Percentiles rank a stretch among this genome's conserved stretches.
Evolutionary conservation across 2,797 vertebrate species (phyloP).

Genomic region (Mus minutoides): DNA sequence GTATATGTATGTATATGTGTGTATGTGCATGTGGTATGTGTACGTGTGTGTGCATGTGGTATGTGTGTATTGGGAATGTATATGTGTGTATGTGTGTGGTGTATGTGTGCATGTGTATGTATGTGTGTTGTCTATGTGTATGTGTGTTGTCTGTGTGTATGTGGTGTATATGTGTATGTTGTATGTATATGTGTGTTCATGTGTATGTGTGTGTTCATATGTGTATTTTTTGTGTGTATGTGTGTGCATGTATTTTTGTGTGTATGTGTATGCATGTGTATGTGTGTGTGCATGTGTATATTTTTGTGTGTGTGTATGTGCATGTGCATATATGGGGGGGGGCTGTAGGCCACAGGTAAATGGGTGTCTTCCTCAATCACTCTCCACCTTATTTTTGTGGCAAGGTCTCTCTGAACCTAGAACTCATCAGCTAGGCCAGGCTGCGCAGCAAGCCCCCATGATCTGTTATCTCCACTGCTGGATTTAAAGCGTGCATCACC

Average conservation of each 20-base stretch:
- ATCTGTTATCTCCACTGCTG: background rate
- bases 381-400: background rate
- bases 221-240: too few species aligned
- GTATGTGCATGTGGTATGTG: too few species aligned
- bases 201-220: background rate
- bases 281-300: background rate
- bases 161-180: background rate
- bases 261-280: background rate
- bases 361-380: background rate
- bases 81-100: too few species aligned
- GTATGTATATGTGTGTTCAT: too few species aligned
- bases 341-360: too few species aligned
- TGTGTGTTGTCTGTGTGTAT: too few species aligned
- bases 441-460: background rate
- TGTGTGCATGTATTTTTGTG: too few species aligned
- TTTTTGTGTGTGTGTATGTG: background rate
- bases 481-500: background rate
- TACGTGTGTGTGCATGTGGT: too few species aligned
- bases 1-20: accelerated
- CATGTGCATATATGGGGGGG: background rate
- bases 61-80: too few species aligned
- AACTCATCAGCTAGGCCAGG: background rate
- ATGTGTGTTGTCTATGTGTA: too few species aligned
- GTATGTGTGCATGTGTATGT: too few species aligned
- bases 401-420: background rate